These are phyloP conservation scores for Pteria penguin DNA, from an alignment of 2,888 invertebrate genomes.

Conservation along the genomic window DNA sequence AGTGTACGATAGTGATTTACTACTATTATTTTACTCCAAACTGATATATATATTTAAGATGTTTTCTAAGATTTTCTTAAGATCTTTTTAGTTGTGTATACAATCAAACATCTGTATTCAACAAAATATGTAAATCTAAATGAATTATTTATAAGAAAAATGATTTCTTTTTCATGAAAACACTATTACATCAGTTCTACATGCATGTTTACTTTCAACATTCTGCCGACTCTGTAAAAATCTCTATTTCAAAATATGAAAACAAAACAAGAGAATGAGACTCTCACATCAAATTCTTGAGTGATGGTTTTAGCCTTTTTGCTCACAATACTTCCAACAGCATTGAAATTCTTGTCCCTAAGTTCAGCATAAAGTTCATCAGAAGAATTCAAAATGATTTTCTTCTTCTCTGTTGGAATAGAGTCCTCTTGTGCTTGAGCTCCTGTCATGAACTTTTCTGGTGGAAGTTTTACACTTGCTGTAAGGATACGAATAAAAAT, in stretches of 20 bases:
- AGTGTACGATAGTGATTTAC: too few relatives aligned
- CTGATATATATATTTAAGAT: too few relatives aligned
- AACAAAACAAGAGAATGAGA: background rate
- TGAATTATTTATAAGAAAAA: too few relatives aligned
- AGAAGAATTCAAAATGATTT: constrained; percentile 91
- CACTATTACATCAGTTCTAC: too few relatives aligned
- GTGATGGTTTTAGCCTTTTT: constrained; percentile 93
- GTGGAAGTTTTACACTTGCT: constrained; percentile 91
- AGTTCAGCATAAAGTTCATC: constrained; percentile 94
- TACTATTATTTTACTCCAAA: too few relatives aligned
- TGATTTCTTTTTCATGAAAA: too few relatives aligned
- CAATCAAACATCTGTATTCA: too few relatives aligned
- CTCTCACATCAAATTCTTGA: constrained; percentile 85
- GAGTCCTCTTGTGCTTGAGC: constrained; percentile 84
- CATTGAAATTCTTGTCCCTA: constrained; percentile 95
- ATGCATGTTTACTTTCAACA: too few relatives aligned
- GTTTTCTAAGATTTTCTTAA: too few relatives aligned
- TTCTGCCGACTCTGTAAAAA: background rate
- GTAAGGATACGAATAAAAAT: too few relatives aligned
- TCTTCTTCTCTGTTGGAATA: constrained; percentile 84
- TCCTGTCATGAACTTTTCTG: constrained; percentile 88
- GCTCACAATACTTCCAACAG: constrained; percentile 91
- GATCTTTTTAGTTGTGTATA: too few relatives aligned
- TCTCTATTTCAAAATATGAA: background rate
- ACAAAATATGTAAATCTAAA: too few relatives aligned